phyloP scores from a whole-genome alignment of 2,113 vertebrate genomes.

The Osmerus mordax region DNA sequence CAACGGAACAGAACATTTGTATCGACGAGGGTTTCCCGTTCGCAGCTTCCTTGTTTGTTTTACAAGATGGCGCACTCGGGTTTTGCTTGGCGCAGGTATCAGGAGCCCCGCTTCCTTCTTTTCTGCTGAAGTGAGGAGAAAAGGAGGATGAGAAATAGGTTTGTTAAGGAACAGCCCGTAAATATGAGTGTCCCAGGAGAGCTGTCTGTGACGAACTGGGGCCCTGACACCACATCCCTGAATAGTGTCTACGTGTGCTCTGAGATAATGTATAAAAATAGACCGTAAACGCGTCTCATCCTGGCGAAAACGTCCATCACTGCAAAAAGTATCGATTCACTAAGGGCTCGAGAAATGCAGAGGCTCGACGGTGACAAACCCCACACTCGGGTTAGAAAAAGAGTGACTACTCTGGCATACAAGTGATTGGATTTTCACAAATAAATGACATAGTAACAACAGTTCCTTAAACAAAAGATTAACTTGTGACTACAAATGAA shows the following conservation, averaged over 20 bases:
- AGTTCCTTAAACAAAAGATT: too few species aligned
- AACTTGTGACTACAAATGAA: too few species aligned
- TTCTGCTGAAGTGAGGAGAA: slow-evolving; percentile 33
- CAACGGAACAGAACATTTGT: too few species aligned
- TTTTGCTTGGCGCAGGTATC: slow-evolving; percentile 21
- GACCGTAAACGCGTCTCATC: slow-evolving; percentile 23
- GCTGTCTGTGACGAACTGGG: slow-evolving; percentile 35
- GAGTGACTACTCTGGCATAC: slow-evolving; percentile 7
- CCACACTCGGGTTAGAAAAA: slow-evolving; percentile 22
- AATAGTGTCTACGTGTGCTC: slow-evolving; percentile 13
- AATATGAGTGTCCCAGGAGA: slow-evolving; percentile 39
- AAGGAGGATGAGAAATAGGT: slow-evolving; percentile 34
- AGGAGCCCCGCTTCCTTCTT: slow-evolving; percentile 27
- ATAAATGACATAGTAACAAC: too few species aligned
- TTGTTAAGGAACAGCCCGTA: slow-evolving; percentile 17
- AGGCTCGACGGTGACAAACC: slow-evolving; percentile 18
- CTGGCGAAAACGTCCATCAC: slow-evolving; percentile 27
- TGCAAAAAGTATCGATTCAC: slow-evolving; percentile 34
- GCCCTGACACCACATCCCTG: slow-evolving; percentile 22
- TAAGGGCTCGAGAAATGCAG: slow-evolving; percentile 10
- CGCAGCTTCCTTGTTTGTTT: slow-evolving; percentile 6
- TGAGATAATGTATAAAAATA: slow-evolving; percentile 29
- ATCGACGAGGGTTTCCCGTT: neutral
- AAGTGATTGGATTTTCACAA: slow-evolving; percentile 15
- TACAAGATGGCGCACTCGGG: neutral